phyloP scores from a whole-genome alignment of 2,888 invertebrate genomes.

The Latrodectus elegans region DNA sequence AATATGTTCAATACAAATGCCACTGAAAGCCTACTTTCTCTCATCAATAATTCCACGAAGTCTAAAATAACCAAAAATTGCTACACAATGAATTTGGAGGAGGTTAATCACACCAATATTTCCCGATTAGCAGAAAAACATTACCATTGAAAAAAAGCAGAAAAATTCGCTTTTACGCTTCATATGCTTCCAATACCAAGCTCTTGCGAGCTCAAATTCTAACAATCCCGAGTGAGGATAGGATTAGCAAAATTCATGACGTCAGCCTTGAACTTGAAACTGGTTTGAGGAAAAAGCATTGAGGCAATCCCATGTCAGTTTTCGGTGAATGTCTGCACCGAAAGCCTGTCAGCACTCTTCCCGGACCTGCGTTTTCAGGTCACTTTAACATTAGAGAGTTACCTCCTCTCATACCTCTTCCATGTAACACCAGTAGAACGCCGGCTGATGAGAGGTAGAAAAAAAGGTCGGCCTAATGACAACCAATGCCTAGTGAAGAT shows the following conservation, averaged over 20 bases:
- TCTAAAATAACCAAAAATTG: too few relatives aligned
- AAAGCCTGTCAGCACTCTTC: conserved; percentile 37
- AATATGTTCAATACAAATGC: too few relatives aligned
- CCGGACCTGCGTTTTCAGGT: conserved; percentile 62
- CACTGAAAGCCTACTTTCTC: too few relatives aligned
- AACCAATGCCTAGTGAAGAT: conserved; percentile 25
- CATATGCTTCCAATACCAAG: not conserved
- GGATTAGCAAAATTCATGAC: not conserved
- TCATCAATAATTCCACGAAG: too few relatives aligned
- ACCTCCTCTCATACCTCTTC: not conserved
- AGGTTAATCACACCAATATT: too few relatives aligned
- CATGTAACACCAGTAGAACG: not conserved
- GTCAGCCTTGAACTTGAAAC: not conserved
- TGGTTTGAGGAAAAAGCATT: not conserved
- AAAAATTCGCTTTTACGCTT: not conserved
- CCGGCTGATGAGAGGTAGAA: conserved; percentile 6
- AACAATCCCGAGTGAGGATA: not conserved
- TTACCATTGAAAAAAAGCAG: not conserved
- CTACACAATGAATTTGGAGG: too few relatives aligned
- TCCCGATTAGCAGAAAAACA: too few relatives aligned
- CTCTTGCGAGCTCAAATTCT: not conserved
- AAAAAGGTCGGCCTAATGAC: conserved; percentile 26
- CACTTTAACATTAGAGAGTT: conserved; percentile 33
- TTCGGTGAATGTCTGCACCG: not conserved
- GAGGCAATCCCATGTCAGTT: conserved; percentile 17